Evolutionary conservation across 2,113 vertebrate species (phyloP).

Genomic region (Channa argus): DNA sequence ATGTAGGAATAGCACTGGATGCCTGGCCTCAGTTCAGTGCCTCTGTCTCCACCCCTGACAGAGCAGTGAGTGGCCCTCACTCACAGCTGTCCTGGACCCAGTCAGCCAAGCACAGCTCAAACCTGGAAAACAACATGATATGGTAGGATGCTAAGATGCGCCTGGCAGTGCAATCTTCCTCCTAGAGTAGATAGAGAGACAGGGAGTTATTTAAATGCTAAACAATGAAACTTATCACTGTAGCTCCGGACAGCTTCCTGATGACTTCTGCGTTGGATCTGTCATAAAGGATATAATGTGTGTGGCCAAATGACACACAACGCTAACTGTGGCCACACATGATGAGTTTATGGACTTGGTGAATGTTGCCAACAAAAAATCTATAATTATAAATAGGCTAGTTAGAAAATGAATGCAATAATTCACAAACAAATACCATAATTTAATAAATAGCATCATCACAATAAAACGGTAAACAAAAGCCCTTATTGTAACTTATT

Average conservation of each 20-base stretch:
- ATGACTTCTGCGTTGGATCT: constrained; percentile 47
- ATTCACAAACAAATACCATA: neutral
- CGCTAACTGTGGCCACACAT: neutral
- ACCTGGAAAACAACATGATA: constrained; percentile 60
- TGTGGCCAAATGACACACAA: constrained; percentile 15
- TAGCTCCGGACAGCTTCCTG: constrained; percentile 31
- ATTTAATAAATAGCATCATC: neutral
- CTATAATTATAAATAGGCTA: neutral
- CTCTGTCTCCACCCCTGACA: constrained; percentile 69
- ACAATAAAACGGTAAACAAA: neutral
- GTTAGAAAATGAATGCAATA: neutral
- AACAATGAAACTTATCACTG: constrained; percentile 60
- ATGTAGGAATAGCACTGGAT: constrained; percentile 57
- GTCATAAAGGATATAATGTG: constrained; percentile 24
- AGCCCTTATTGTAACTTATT: no score
- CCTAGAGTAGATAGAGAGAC: constrained; percentile 33
- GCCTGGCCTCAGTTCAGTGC: constrained; percentile 74
- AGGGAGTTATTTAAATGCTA: constrained; percentile 71
- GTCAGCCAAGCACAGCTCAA: constrained; percentile 66
- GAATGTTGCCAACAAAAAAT: neutral
- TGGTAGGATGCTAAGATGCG: constrained; percentile 61
- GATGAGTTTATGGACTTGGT: constrained; percentile 11
- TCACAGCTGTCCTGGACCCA: constrained; percentile 72
- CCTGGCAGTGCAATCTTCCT: constrained; percentile 52
- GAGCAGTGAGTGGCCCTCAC: constrained; percentile 71